These are phyloP conservation scores for Limenitis camilla DNA, from an alignment of 2,888 invertebrate species.

Conservation along the genomic window DNA sequence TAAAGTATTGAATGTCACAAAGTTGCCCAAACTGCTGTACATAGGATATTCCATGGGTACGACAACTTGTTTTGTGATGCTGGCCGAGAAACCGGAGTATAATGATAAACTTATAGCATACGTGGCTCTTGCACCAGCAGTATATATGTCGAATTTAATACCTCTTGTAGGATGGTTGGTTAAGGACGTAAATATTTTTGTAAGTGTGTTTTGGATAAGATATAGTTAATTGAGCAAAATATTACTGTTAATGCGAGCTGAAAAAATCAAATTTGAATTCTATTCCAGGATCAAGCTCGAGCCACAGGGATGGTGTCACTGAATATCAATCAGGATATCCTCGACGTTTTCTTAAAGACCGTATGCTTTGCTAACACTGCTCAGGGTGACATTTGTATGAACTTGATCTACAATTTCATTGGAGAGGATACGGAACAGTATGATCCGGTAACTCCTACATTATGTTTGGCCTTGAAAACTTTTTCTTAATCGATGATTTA, in stretches of 20 bases:
- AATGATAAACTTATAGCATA: conserved; percentile 68
- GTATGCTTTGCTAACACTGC: conserved; percentile 42
- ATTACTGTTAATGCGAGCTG: not conserved
- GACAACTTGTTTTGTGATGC: conserved; percentile 72
- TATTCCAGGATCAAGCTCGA: conserved; percentile 40
- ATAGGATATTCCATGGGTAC: conserved; percentile 77
- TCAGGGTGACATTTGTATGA: conserved; percentile 47
- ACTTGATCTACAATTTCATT: conserved; percentile 41
- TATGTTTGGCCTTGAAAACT: not conserved
- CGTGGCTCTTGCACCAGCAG: conserved; percentile 71
- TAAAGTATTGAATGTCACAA: conserved; percentile 56
- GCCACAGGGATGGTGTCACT: conserved; percentile 41
- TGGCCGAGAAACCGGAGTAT: conserved; percentile 70
- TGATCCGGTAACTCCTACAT: conserved; percentile 43
- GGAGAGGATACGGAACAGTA: conserved; percentile 63
- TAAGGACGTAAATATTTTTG: conserved; percentile 41
- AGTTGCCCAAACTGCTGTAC: conserved; percentile 59
- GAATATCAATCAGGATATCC: conserved; percentile 31
- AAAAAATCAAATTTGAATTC: too few relatives aligned
- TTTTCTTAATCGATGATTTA: too few relatives aligned
- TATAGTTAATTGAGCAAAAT: not conserved
- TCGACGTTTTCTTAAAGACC: conserved; percentile 36
- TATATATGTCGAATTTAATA: conserved; percentile 53
- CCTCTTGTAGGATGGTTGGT: conserved; percentile 34
- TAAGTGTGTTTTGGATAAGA: conserved; percentile 32